A percentile compares a stretch with the other conserved stretches of the same genome.
Conservation (phyloP, 1,140 invertebrate genomes). For the Drosophila burlai region DNA sequence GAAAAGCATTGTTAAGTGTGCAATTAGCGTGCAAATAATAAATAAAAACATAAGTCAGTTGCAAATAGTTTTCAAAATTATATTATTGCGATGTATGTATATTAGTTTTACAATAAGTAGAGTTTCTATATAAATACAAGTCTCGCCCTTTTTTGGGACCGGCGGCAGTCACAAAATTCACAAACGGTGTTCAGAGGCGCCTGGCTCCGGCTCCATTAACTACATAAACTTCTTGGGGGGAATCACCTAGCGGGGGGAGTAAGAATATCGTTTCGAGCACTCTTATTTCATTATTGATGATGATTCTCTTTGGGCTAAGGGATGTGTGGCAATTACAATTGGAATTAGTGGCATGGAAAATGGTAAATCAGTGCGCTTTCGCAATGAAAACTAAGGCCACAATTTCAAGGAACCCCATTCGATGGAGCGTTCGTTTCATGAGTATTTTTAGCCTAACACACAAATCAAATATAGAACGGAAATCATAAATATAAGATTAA, state of each 20-base stretch:
- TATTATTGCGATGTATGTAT: conserved; percentile 69
- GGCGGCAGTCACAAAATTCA: conserved; percentile 77
- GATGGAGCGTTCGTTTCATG: conserved; percentile 54
- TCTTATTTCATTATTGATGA: conserved; percentile 32
- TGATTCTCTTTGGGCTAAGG: conserved; percentile 55
- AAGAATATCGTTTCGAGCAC: conserved; percentile 26
- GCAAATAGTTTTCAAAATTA: conserved; percentile 56
- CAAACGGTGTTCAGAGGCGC: conserved; percentile 23
- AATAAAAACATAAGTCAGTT: conserved; percentile 54
- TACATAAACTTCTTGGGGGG: conserved; percentile 34
- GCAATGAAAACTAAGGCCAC: conserved; percentile 73
- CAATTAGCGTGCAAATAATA: conserved; percentile 22
- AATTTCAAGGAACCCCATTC: conserved; percentile 56
- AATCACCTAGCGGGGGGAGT: conserved; percentile 33
- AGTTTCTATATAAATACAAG: conserved; percentile 56
- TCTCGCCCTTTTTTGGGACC: conserved; percentile 77
- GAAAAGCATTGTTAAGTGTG: conserved; percentile 14
- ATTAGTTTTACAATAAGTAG: conserved; percentile 69
- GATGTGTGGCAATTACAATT: conserved; percentile 27
- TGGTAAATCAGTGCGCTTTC: conserved; percentile 49
- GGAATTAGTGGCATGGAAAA: conserved; percentile 22
- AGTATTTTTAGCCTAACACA: conserved; percentile 60
- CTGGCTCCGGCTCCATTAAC: conserved; percentile 44
- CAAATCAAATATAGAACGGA: conserved; percentile 26
- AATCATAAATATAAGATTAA: conserved; percentile 31